phyloP scores from a whole-genome alignment of 2,113 vertebrate genomes.

The Lophius piscatorius region DNA sequence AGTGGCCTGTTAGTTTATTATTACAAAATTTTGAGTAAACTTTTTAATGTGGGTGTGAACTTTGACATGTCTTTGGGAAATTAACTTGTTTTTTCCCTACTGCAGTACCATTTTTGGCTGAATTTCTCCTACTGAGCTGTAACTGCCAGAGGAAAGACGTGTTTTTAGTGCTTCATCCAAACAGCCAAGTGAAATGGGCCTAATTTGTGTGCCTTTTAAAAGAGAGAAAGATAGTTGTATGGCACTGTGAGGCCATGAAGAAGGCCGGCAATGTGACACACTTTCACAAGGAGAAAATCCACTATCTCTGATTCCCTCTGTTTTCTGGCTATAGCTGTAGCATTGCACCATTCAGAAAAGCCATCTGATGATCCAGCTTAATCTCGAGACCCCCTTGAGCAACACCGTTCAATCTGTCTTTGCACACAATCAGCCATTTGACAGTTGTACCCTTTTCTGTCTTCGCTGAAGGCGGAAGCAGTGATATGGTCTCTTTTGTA shows the following conservation, averaged over 20 bases:
- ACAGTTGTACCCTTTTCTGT: slow-evolving; percentile 19
- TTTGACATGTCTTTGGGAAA: slow-evolving; percentile 23
- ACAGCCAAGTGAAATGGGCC: slow-evolving; percentile 37
- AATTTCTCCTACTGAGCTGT: slow-evolving; percentile 50
- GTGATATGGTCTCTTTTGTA: slow-evolving; percentile 26
- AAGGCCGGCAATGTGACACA: not conserved
- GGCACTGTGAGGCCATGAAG: slow-evolving; percentile 6
- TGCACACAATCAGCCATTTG: slow-evolving; percentile 16
- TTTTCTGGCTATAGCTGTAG: not conserved
- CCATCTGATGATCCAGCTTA: slow-evolving; percentile 9
- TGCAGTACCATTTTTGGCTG: slow-evolving; percentile 17
- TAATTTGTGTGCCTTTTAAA: slow-evolving; percentile 56
- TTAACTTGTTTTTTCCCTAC: slow-evolving; percentile 12
- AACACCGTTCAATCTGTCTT: slow-evolving; percentile 2
- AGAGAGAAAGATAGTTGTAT: slow-evolving; percentile 24
- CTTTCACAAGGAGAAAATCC: not conserved
- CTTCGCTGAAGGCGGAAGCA: slow-evolving; percentile 13
- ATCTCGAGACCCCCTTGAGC: not conserved
- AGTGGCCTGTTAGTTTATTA: slow-evolving; percentile 20
- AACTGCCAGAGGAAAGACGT: slow-evolving; percentile 37
- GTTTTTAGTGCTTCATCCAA: slow-evolving; percentile 20
- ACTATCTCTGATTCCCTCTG: not conserved
- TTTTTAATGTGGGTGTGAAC: slow-evolving; percentile 42
- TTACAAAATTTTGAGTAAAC: slow-evolving; percentile 42
- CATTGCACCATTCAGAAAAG: slow-evolving; percentile 3